Conservation (phyloP, 1,140 invertebrate species). For the Tetramorium simillimum region DNA sequence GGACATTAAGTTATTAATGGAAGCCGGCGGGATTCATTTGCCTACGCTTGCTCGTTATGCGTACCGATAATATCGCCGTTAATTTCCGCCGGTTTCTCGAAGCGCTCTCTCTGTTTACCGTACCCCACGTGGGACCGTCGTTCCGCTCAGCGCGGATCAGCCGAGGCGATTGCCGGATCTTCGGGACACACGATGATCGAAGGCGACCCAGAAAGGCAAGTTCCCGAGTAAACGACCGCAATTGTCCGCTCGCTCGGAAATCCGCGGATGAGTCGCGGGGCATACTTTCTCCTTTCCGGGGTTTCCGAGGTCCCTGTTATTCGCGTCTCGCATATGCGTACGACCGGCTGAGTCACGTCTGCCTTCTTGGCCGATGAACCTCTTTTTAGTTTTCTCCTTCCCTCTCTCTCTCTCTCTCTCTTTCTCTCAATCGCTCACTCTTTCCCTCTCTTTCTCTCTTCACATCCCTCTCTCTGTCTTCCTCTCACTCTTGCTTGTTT, state of each 20-base stretch:
- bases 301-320: constrained; percentile 50
- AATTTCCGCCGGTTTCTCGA: not conserved
- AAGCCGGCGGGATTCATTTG: not conserved
- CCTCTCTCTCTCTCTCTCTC: constrained; percentile 31
- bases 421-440: not conserved
- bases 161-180: not conserved
- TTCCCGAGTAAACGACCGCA: constrained; percentile 40
- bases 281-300: constrained; percentile 69
- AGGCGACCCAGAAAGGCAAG: constrained; percentile 7
- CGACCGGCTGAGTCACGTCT: constrained; percentile 68
- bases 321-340: constrained; percentile 53
- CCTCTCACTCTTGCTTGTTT: constrained; percentile 47
- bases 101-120: not conserved
- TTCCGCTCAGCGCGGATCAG: not conserved
- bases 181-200: not conserved
- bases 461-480: not conserved
- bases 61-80: not conserved
- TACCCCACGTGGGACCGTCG: not conserved
- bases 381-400: constrained; percentile 43
- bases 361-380: constrained; percentile 52
- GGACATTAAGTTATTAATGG: not conserved
- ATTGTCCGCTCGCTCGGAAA: constrained; percentile 53
- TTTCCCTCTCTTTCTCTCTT: constrained; percentile 16
- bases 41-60: not conserved
- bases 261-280: constrained; percentile 61